Evolutionary conservation across 2,888 invertebrate genomes (phyloP).

Genomic region (Branchellion lobata): DNA sequence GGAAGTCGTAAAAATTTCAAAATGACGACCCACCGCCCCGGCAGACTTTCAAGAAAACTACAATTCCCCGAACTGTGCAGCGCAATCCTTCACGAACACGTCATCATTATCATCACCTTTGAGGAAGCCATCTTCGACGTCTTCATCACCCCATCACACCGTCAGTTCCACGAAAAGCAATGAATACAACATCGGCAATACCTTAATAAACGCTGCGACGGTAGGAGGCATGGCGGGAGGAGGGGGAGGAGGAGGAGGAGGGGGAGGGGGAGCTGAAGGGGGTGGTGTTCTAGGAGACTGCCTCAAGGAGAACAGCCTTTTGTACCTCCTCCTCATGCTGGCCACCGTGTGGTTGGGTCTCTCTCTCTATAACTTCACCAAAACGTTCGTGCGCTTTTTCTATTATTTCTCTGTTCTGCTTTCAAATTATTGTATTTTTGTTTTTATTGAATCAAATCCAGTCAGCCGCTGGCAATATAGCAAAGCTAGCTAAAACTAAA

Average conservation of each 20-base stretch:
- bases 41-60: conserved; percentile 48
- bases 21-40: too few species aligned
- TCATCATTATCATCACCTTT: neutral
- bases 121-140: conserved; percentile 21
- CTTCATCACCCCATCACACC: neutral
- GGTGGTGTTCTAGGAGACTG: conserved; percentile 55
- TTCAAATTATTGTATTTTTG: neutral
- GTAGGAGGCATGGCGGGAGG: conserved; percentile 5
- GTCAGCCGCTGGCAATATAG: too few species aligned
- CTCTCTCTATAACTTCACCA: conserved; percentile 68
- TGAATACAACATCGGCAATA: neutral
- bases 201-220: neutral
- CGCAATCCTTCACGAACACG: neutral
- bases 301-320: conserved; percentile 66
- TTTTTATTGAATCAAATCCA: neutral
- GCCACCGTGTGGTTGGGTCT: conserved; percentile 69
- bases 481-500: too few species aligned
- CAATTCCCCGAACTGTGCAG: conserved; percentile 42
- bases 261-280: neutral
- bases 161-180: neutral
- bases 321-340: conserved; percentile 67
- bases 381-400: conserved; percentile 62
- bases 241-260: neutral
- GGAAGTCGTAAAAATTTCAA: too few species aligned
- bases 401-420: neutral